Base-by-base conservation (phyloP, 2,113 vertebrate species). In the Apodemus speciosus region DNA sequence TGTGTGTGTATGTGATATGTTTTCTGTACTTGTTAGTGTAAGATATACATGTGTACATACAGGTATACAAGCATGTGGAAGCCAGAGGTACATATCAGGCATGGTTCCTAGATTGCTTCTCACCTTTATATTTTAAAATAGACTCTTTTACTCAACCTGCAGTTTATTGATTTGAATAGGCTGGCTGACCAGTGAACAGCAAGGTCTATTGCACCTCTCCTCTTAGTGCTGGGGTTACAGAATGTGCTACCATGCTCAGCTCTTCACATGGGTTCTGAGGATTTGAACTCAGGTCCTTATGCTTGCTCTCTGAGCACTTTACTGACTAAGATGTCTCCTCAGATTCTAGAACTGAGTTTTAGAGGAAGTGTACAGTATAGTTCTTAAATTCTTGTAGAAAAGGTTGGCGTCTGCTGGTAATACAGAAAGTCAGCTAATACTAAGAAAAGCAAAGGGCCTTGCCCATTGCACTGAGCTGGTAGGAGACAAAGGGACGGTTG, bases 401-500 rank as follows among this genome's bases (percentile, higher is more conserved):
- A 91, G 30, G 30, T 81, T 86, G n/a, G 32, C 51, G 86, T 91
- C 84, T 93, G 79, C 46, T 95, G 68, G 73, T 58, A 93, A 83
- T 91, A 76, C 51, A 58, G 32, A 80, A 93, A 27, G 25, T 15
- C 49, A 92, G 72, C 46, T 62, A 72, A 72, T 9, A 68, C 53
- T 88, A 90, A 90, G 81, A 89, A 43, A 56, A 56, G 73, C 56
- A 84, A 49, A 75, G 60, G 66, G 10, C 76, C 60, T 64, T 75
- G 2, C 60, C 60, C 60, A 30, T 64, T 58, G 27, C 46, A 86
- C 23, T 20, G 40, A 79, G 23, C 40, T 18, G 40, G 35, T n/a
- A 85, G 75, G 60, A 80, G 32, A 85, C 71, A 68, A 80, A 62
- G 88, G 14, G 35, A 9, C 40, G 35, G 43, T 69, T 62, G 27